Evolutionary conservation across 1,140 invertebrate genomes (phyloP).

Genomic region (Zaprionus camerounensis): DNA sequence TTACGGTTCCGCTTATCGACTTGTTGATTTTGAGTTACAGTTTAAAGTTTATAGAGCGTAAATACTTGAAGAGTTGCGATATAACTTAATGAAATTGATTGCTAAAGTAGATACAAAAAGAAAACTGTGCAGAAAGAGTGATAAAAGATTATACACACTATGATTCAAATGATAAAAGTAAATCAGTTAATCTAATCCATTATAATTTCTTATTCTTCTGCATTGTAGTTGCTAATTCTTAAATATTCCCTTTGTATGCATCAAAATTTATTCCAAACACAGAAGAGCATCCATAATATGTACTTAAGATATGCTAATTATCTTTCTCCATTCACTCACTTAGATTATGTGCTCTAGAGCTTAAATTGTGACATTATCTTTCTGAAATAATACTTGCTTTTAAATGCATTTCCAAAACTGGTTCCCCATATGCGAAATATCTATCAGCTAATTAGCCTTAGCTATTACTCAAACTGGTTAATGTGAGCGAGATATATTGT

Average conservation of each 20-base stretch:
- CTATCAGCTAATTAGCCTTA: constrained; percentile 18
- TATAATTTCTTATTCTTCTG: too few species aligned
- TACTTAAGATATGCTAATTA: background rate
- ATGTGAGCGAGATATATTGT: constrained; percentile 7
- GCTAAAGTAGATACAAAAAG: background rate
- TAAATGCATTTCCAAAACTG: constrained; percentile 6
- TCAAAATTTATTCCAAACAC: too few species aligned
- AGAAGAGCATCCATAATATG: background rate
- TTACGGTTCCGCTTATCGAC: constrained; percentile 8
- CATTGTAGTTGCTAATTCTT: too few species aligned
- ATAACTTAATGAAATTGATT: background rate
- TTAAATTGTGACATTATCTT: background rate
- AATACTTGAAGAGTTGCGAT: background rate
- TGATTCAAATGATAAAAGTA: background rate
- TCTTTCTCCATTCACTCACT: background rate
- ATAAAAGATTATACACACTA: background rate
- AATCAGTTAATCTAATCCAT: background rate
- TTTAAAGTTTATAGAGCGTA: background rate
- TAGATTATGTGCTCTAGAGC: background rate
- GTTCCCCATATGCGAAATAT: constrained; percentile 4
- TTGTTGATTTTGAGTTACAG: constrained; percentile 19
- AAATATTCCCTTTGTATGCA: too few species aligned
- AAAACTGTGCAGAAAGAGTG: background rate
- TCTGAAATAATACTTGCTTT: background rate
- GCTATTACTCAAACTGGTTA: constrained; percentile 17